Percentiles rank a stretch among this genome's conserved stretches.
Evolutionary conservation across 1,140 invertebrate genomes (phyloP).

Genomic region (Yoshiicerus persimilis): DNA sequence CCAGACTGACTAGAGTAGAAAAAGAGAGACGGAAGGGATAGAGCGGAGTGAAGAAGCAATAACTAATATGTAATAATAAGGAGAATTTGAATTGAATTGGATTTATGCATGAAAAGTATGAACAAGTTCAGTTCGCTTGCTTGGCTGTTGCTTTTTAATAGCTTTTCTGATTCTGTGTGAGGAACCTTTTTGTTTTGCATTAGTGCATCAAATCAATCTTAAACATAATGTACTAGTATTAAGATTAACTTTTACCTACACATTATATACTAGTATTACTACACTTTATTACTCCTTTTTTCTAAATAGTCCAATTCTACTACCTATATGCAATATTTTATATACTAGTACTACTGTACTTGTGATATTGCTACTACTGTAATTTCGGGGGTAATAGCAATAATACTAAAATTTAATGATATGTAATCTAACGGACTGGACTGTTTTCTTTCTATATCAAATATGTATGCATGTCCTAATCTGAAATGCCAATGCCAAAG

Average conservation of each 20-base stretch:
- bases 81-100: neutral
- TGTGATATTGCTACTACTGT: neutral
- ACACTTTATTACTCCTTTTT: neutral
- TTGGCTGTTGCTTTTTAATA: neutral
- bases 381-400: neutral
- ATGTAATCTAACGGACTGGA: neutral
- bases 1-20: neutral
- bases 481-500: neutral
- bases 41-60: neutral
- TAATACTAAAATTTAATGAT: neutral
- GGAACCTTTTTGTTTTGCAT: neutral
- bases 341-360: too few relatives aligned
- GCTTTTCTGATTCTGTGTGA: neutral
- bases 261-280: neutral
- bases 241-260: too few relatives aligned
- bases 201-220: neutral
- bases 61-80: conserved; percentile 5
- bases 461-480: neutral
- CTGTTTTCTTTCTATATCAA: neutral
- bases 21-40: too few relatives aligned
- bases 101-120: neutral
- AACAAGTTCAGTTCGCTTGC: neutral
- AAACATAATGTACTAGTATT: neutral
- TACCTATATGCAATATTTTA: neutral
- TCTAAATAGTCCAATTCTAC: neutral